Percentiles rank a stretch among this genome's conserved stretches.
Evolutionary conservation across 2,888 invertebrate species (phyloP).

Genomic region (Cataglyphis cursor): DNA sequence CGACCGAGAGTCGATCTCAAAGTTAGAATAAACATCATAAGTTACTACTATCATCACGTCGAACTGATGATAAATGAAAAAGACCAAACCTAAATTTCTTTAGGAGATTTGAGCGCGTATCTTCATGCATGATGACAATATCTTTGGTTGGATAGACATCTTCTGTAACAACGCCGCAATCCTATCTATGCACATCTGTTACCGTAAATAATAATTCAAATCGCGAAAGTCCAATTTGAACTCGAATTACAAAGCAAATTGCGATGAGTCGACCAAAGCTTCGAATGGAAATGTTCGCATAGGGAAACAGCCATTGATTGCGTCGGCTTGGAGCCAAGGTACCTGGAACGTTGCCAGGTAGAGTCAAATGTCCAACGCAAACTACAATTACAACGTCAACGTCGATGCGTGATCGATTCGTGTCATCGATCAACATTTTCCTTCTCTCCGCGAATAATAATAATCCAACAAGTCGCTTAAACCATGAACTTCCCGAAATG

Average conservation of each 20-base stretch:
- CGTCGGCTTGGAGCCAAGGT: background rate
- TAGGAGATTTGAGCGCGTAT: background rate
- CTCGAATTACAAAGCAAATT: slow-evolving; percentile 50
- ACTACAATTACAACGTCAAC: slow-evolving; percentile 51
- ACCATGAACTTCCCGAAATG: background rate
- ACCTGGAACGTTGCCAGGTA: slow-evolving; percentile 38
- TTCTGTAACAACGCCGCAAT: slow-evolving; percentile 4
- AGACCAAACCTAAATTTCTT: slow-evolving; percentile 21
- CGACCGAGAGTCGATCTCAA: background rate
- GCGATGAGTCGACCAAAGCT: background rate
- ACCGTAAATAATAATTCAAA: slow-evolving; percentile 31
- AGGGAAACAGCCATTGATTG: background rate
- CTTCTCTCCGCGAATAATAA: slow-evolving; percentile 34
- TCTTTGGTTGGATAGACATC: background rate
- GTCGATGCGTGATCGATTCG: background rate
- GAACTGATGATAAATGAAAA: slow-evolving; percentile 25
- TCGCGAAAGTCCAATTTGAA: slow-evolving; percentile 51
- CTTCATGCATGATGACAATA: background rate
- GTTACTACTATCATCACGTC: background rate
- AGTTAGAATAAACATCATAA: background rate
- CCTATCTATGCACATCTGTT: background rate
- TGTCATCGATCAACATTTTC: slow-evolving; percentile 47
- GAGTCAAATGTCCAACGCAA: slow-evolving; percentile 36
- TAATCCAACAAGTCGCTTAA: background rate
- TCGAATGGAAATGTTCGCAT: background rate